Evolutionary conservation across 2,888 invertebrate genomes (phyloP).

Genomic region (Dendrolimus pini): DNA sequence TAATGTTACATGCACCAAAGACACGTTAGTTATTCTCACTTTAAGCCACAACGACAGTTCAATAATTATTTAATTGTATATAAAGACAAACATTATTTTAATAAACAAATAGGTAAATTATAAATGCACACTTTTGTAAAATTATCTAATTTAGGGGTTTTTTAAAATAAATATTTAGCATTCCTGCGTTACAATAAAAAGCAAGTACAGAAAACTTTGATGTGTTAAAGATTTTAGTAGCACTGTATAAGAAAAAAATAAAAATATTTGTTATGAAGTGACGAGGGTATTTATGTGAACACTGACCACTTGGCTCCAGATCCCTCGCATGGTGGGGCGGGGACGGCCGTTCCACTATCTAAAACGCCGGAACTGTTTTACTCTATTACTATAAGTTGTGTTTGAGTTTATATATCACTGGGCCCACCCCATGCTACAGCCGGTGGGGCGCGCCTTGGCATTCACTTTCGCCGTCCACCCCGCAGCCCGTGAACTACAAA

Average conservation of each 20-base stretch:
- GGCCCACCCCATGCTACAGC: conserved; percentile 42
- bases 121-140: too few species aligned
- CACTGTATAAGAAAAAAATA: too few species aligned
- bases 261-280: neutral
- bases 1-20: neutral
- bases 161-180: too few species aligned
- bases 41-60: too few species aligned
- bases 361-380: conserved; percentile 57
- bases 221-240: too few species aligned
- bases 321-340: conserved; percentile 76
- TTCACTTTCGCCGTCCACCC: conserved; percentile 53
- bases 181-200: too few species aligned
- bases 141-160: too few species aligned
- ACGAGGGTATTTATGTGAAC: conserved; percentile 19
- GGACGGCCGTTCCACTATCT: conserved; percentile 54
- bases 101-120: too few species aligned
- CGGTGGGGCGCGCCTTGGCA: conserved; percentile 38
- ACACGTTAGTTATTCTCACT: too few species aligned
- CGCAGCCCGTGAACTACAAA: conserved; percentile 11
- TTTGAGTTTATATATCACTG: conserved; percentile 49
- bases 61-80: too few species aligned
- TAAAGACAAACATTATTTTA: too few species aligned
- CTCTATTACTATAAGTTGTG: conserved; percentile 51
- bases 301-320: conserved; percentile 79
- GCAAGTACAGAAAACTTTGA: too few species aligned